These are phyloP conservation scores for Watsonalla binaria DNA, from an alignment of 2,888 invertebrate genomes.

Conservation along the genomic window DNA sequence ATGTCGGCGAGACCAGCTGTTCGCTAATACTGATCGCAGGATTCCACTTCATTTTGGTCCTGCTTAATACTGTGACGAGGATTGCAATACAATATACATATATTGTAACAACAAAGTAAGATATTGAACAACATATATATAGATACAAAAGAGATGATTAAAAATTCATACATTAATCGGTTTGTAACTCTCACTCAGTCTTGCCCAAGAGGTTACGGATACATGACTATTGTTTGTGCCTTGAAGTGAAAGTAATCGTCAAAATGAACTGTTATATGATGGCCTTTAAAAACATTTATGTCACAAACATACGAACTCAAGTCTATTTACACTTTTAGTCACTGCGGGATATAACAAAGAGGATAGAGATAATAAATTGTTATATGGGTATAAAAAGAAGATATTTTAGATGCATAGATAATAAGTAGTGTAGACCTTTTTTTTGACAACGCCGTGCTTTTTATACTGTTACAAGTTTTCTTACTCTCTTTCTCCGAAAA, in stretches of 20 bases:
- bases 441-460: no score
- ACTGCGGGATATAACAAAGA: not conserved
- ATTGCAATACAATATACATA: not conserved
- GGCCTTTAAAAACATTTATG: not conserved
- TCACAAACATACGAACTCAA: not conserved
- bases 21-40: slow-evolving; percentile 31
- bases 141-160: no score
- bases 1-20: slow-evolving; percentile 54
- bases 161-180: no score
- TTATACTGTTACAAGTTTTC: no score
- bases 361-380: no score
- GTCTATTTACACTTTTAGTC: not conserved
- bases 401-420: no score
- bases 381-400: no score
- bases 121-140: no score
- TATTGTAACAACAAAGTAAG: not conserved
- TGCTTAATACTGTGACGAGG: not conserved
- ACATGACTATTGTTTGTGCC: not conserved
- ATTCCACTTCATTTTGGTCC: slow-evolving; percentile 13
- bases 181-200: no score
- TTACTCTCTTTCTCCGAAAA: no score
- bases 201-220: not conserved
- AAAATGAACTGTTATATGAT: not conserved
- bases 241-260: not conserved
- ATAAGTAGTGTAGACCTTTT: no score